Evolutionary conservation across 2,113 vertebrate genomes (phyloP), one percentile per base, ranked within the genome.

Genomic region (Chloebia gouldiae): DNA sequence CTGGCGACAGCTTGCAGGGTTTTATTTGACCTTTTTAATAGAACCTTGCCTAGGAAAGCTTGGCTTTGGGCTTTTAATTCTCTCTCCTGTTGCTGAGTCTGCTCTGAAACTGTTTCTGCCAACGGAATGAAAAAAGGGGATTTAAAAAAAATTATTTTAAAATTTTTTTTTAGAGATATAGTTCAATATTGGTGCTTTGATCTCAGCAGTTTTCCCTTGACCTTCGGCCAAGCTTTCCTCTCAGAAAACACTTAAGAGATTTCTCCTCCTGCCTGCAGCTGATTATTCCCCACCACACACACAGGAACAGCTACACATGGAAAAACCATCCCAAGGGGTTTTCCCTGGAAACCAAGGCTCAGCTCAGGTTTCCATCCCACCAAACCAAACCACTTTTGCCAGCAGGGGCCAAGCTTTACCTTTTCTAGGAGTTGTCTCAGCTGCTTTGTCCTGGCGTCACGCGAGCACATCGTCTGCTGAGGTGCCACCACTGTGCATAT

Each of bases 401-500:
- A 24, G 60, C 35, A 51, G 72, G 64, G 59, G 31, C 53, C 76
- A 3, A 8, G 57, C 40, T 8, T 98, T 98, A 99, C 99, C 99
- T 99, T 99, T 97, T 99, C 99, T 98, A 99, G 97, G 54, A 99
- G 99, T 97, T 99, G 99, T 96, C 99, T 98, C 96, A 99, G 99
- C 97, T 99, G 99, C 97, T 99, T 99, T 89, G 99, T 99, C 97
- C 99, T 98, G 95, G 99, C 99, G 17, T 99, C 99, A 59, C 99
- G 98, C 11, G 99, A 99, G 91, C 99, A 99, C 99, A 99, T 99
- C 92, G 99, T 99, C 98, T 99, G 99, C 95, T 99, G 99, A 40
- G 99, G 99, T 44, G 99, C 99, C 86, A 99, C 99, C 98, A 99
- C 99, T 12, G 99, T 99, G 98, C 99, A 99, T 97, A 99, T 99